Conservation (phyloP, 1,140 invertebrate genomes). For the Rhizoglyphus robini region DNA sequence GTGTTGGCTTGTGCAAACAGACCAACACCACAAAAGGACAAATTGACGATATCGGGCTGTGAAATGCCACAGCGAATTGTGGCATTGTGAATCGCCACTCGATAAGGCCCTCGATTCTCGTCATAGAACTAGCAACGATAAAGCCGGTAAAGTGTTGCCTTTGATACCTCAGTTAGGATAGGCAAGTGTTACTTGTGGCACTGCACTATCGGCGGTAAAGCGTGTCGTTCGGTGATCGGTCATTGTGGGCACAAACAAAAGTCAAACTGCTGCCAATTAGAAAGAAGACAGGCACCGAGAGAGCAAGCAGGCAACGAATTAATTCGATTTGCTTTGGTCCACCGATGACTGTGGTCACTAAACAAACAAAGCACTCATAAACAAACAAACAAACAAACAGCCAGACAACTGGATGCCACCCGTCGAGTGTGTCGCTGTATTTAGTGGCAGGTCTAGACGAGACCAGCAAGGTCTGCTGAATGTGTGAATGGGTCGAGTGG, state of each 20-base stretch:
- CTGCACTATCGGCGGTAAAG: no score
- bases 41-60: not conserved
- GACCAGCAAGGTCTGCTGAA: not conserved
- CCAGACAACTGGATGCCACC: not conserved
- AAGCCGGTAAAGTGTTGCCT: no score
- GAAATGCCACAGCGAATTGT: not conserved
- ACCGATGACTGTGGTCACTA: not conserved
- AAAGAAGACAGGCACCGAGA: not conserved
- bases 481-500: not conserved
- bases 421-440: not conserved
- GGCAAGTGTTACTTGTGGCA: no score
- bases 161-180: no score
- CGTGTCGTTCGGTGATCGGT: constrained; percentile 5
- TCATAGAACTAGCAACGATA: no score
- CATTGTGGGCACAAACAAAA: not conserved
- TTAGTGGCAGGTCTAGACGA: not conserved
- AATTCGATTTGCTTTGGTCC: not conserved
- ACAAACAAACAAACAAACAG: not conserved
- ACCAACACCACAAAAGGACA: not conserved
- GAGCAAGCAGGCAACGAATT: not conserved
- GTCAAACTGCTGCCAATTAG: constrained; percentile 7
- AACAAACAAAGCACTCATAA: constrained; percentile 9
- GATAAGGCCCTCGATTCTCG: no score
- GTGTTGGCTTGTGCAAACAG: not conserved
- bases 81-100: no score